Base-by-base conservation (phyloP, 2,888 invertebrate species). In the Hirtodrosophila alboralis region DNA sequence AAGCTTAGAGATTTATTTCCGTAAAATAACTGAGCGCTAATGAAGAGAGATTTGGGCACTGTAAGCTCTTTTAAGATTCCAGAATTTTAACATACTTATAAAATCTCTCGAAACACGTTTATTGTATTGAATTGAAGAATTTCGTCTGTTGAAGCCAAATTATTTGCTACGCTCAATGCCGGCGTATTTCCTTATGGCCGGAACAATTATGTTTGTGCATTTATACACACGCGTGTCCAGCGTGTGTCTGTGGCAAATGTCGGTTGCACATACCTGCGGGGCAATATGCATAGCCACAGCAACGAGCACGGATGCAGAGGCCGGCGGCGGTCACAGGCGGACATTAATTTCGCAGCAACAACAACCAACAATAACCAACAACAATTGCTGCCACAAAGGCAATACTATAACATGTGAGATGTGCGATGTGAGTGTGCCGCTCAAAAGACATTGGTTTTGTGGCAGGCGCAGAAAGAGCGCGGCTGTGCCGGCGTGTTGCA, bases 291-390 rank as follows among this genome's bases (percentile, higher is more conserved):
- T 26, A 48, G 53, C 37, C 43, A 30, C 12, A 16, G 38, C 12
- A 18, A 18, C 18, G 18, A 18, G 18, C 40, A 47, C 40, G 34
- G 53, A 36, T 28, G 8, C 28, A 7, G 28, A 18, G 8, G 30
- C 27, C 21, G 1, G 36, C 48, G 56, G 41, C 57, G 47, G 60
- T 57, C 63, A 58, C 40, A 56, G 69, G 66, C 66, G 49, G 49
- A 58, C 64, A 86, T 86, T 80, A 80, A 86, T 84, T 76, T 62
- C 49, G 43, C 59, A 54, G 34, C 76, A 27, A 52, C 36, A 45
- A 31, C 14, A 62, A 28, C 18, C n/a, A n/a, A n/a, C n/a, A n/a
- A n/a, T n/a, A n/a, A n/a, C n/a, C 51, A 44, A 45, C 57, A 53
- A 56, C 58, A 59, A 53, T 54, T 53, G 58, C 58, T 37, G 52